Base-by-base conservation (phyloP, 2,797 vertebrate species). In the Arrhamphus sclerolepis region DNA sequence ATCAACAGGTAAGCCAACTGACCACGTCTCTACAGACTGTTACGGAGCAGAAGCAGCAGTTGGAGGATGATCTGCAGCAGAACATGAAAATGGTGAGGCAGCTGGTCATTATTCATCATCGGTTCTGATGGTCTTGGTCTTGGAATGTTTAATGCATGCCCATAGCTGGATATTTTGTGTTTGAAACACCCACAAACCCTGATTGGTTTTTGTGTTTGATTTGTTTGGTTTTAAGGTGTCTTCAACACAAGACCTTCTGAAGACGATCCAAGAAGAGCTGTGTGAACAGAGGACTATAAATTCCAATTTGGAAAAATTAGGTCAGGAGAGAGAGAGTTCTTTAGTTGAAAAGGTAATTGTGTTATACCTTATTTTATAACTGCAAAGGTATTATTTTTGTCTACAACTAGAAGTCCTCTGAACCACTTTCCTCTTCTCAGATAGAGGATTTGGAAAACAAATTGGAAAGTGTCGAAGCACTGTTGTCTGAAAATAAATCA, bases 381-480 rank as follows among this genome's bases (percentile, higher is more conserved):
- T 21, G 6, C 28, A 4, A 26, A 26, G 6, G 2, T 26, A 26
- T 26, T 26, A 26, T 26, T 26, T 26, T 26, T 26, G 24, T 26
- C 24, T 26, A 26, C 24, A 26, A 6, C 24, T 6, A 26, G 24
- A 26, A 3, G 6, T 22, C 4, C 43, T 13, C 43, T 7, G 6
- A 46, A 46, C 11, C 9, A 3, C 5, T 22, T 14, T 11, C 20
- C 10, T 46, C 19, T n/a, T 17, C 10, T 20, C 63, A 57, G 63
- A 19, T 51, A 5, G 20, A 6, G 10, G 20, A 13, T 21, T 7
- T 58, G 5, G 17, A 17, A 11, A 38, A 79, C 55, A 62, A 44
- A 18, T 74, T 89, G 49, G 77, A 70, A 81, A 6, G 66, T 78
- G 34, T 65, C 63, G 6, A 49, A 65, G 67, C 40, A 5, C 18